A percentile compares a stretch with the other conserved stretches of the same genome.
Evolutionary conservation across 2,113 vertebrate genomes (phyloP).

Genomic region (Bos indicus): DNA sequence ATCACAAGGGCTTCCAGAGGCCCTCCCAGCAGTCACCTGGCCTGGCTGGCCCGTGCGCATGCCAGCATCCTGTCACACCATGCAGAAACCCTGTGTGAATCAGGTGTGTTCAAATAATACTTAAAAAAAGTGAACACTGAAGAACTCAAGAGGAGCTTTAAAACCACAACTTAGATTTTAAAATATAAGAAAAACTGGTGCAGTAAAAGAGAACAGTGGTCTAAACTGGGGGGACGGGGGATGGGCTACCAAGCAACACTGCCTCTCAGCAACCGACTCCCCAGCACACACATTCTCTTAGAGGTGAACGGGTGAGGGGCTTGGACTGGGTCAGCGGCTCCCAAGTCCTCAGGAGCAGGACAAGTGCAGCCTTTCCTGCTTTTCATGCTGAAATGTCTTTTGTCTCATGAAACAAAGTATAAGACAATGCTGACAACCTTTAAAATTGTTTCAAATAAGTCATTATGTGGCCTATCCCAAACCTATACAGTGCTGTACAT

Average conservation of each 20-base stretch:
- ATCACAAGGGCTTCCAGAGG: too few relatives aligned
- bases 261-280: neutral
- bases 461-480: too few relatives aligned
- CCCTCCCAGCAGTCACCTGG: neutral
- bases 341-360: neutral
- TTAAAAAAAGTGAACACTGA: neutral
- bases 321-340: accelerated
- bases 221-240: neutral
- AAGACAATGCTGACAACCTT: neutral
- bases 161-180: neutral
- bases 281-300: neutral
- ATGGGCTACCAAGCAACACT: neutral
- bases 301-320: neutral
- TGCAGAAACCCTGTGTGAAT: neutral
- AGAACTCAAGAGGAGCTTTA: neutral
- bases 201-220: neutral
- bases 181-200: neutral
- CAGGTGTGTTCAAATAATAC: neutral
- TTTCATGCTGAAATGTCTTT: neutral
- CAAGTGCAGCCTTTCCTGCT: neutral
- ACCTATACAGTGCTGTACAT: accelerated
- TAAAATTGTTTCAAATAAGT: neutral
- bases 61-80: accelerated
- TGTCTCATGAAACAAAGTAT: neutral
- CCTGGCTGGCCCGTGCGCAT: neutral